Evolutionary conservation across 1,140 invertebrate genomes (phyloP).

Genomic region (Mactra quadrangularis): DNA sequence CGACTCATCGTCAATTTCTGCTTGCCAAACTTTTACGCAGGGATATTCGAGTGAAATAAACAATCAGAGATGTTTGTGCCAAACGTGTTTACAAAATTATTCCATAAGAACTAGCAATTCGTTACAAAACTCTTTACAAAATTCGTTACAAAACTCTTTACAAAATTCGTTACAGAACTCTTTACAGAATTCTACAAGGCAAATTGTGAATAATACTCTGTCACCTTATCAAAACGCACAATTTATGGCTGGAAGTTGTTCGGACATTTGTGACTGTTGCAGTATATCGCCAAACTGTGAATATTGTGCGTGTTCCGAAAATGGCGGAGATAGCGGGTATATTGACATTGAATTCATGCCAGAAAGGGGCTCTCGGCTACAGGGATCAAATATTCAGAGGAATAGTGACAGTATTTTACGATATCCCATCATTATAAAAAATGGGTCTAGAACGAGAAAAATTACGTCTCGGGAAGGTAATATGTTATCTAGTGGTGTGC

Average conservation of each 20-base stretch:
- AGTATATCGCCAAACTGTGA: slow-evolving; percentile 33
- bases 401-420: background rate
- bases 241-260: background rate
- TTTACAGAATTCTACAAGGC: background rate
- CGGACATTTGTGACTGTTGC: slow-evolving; percentile 21
- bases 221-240: no score
- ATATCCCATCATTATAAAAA: slow-evolving; percentile 22
- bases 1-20: background rate
- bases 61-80: slow-evolving; percentile 39
- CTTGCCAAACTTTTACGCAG: slow-evolving; percentile 7
- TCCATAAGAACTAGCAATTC: background rate
- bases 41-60: background rate
- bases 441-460: slow-evolving; percentile 12
- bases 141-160: slow-evolving; percentile 13
- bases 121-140: slow-evolving; percentile 16
- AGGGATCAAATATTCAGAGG: background rate
- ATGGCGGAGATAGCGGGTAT: slow-evolving; percentile 1
- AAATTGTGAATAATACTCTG: no score
- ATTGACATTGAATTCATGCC: slow-evolving; percentile 15
- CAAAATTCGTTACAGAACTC: slow-evolving; percentile 19
- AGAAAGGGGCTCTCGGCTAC: background rate
- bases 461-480: background rate
- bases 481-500: background rate
- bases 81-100: slow-evolving; percentile 27
- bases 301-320: slow-evolving; percentile 20